Percentiles rank a stretch among this genome's conserved stretches.
Conservation (phyloP, 1,140 invertebrate species). For the Eurosta solidaginis region DNA sequence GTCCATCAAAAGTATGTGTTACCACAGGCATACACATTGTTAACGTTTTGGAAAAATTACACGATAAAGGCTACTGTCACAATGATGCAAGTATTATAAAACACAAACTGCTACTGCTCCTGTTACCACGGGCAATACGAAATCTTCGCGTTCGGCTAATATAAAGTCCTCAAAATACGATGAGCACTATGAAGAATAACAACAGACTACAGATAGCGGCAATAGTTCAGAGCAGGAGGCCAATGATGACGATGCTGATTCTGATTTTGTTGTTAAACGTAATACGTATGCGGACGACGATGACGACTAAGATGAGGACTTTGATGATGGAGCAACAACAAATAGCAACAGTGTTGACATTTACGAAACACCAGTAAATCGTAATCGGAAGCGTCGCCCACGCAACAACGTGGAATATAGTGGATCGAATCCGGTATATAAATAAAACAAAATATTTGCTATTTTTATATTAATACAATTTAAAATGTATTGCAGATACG, state of each 20-base stretch:
- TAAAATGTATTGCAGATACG: slow-evolving; percentile 39
- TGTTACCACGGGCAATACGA: slow-evolving; percentile 5
- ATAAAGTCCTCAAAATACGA: slow-evolving; percentile 35
- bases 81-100: slow-evolving; percentile 68
- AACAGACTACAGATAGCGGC: slow-evolving; percentile 55
- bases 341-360: slow-evolving; percentile 54
- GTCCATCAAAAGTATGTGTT: slow-evolving; percentile 80
- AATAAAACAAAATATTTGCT: no score
- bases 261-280: slow-evolving; percentile 36
- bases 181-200: slow-evolving; percentile 54
- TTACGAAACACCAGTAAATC: slow-evolving; percentile 50
- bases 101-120: slow-evolving; percentile 22
- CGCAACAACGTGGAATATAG: slow-evolving; percentile 45
- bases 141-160: slow-evolving; percentile 3
- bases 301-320: slow-evolving; percentile 52
- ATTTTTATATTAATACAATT: no score
- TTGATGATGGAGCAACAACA: slow-evolving; percentile 54
- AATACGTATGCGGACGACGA: slow-evolving; percentile 32
- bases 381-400: slow-evolving; percentile 35
- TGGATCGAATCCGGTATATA: no score
- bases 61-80: slow-evolving; percentile 87
- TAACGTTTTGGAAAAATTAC: slow-evolving; percentile 86
- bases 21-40: slow-evolving; percentile 79
- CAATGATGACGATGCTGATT: slow-evolving; percentile 46
- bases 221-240: slow-evolving; percentile 57